Percentiles rank a stretch among this genome's conserved stretches.
These are phyloP conservation scores for Lepisosteus oculatus DNA, from an alignment of 2,113 vertebrate species.

Conservation along the genomic window DNA sequence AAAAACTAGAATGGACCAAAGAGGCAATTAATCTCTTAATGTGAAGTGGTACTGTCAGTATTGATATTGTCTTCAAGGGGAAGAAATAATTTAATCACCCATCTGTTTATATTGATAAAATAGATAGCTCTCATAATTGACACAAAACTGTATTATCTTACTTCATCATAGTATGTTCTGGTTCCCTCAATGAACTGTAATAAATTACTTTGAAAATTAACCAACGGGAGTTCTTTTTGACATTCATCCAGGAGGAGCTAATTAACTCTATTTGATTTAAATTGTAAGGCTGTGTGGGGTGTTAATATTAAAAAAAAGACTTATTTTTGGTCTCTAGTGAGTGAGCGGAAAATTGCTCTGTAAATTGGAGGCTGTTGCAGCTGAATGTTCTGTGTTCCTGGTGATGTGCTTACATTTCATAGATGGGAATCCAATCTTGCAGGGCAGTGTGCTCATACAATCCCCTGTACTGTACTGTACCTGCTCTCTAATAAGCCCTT, in stretches of 20 bases:
- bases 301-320: constrained; percentile 53
- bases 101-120: constrained; percentile 28
- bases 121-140: constrained; percentile 36
- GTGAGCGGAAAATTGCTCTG: constrained; percentile 61
- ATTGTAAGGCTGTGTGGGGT: constrained; percentile 33
- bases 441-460: constrained; percentile 25
- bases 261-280: constrained; percentile 47
- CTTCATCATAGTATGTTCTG: constrained; percentile 10
- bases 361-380: constrained; percentile 64
- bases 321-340: constrained; percentile 49
- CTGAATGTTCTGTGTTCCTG: constrained; percentile 30
- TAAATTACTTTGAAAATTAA: constrained; percentile 49
- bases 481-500: constrained; percentile 35
- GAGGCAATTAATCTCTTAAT: constrained; percentile 6
- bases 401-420: constrained; percentile 62
- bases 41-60: constrained; percentile 9
- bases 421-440: constrained; percentile 64
- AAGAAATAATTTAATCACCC: constrained; percentile 25
- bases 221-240: constrained; percentile 49
- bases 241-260: constrained; percentile 48
- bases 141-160: constrained; percentile 44
- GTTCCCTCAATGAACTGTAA: constrained; percentile 53
- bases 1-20: no score
- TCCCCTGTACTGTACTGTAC: constrained; percentile 14
- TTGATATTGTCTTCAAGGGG: constrained; percentile 3